phyloP scores from a whole-genome alignment of 2,797 vertebrate genomes.

The Phrynocephalus guinanensis region DNA sequence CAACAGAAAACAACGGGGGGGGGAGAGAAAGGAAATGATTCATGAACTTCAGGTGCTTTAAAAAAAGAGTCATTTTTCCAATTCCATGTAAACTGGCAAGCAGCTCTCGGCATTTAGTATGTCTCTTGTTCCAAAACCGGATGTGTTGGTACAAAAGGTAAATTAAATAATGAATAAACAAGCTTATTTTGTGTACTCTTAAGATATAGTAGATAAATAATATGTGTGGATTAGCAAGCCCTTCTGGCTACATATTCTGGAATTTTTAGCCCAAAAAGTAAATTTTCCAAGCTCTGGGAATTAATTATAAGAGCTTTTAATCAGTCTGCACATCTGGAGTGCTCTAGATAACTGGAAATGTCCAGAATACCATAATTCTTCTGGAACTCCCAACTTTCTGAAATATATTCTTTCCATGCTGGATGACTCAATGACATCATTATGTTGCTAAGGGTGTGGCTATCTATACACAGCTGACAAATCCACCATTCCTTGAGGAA shows the following conservation, averaged over 20 bases:
- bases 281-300: background rate
- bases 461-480: background rate
- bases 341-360: background rate
- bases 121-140: background rate
- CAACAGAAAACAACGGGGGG: slow-evolving; percentile 44
- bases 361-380: background rate
- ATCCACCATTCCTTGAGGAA: background rate
- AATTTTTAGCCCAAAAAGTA: background rate
- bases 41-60: slow-evolving; percentile 66
- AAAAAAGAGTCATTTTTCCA: slow-evolving; percentile 10
- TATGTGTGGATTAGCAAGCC: background rate
- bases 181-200: background rate
- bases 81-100: background rate
- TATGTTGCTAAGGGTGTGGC: too few species aligned
- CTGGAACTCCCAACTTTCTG: background rate
- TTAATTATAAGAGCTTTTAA: background rate
- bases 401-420: background rate
- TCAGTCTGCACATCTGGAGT: background rate
- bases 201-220: background rate
- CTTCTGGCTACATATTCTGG: background rate
- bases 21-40: slow-evolving; percentile 71
- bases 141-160: background rate
- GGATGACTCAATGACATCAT: background rate
- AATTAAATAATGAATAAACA: background rate
- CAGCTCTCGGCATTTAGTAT: background rate